phyloP scores from a whole-genome alignment of 2,113 vertebrate species.

The Mus musculus region GRCm39 chr11:119064001-119064500 shows the following conservation, averaged over 20 bases:
- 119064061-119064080: not conserved
- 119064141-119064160: not conserved
- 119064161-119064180: fast-evolving
- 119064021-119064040: fast-evolving
- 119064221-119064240: not conserved
- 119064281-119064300: not conserved
- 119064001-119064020: fast-evolving
- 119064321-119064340: fast-evolving
- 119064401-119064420: not conserved
- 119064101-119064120: not conserved
- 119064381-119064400: not conserved
- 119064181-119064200: not conserved
- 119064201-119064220: not conserved
- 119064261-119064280: not conserved
- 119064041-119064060: not conserved
- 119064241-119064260: not conserved
- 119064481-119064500: constrained; percentile 50
- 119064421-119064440: not conserved
- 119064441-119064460: not conserved
- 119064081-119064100: fast-evolving
- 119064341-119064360: not conserved
- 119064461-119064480: constrained; percentile 52
- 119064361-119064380: not conserved
- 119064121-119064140: not conserved
- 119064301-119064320: not conserved